These are phyloP conservation scores for Drosophila saltans DNA, from an alignment of 1,140 invertebrate genomes.

Conservation along the genomic window DNA sequence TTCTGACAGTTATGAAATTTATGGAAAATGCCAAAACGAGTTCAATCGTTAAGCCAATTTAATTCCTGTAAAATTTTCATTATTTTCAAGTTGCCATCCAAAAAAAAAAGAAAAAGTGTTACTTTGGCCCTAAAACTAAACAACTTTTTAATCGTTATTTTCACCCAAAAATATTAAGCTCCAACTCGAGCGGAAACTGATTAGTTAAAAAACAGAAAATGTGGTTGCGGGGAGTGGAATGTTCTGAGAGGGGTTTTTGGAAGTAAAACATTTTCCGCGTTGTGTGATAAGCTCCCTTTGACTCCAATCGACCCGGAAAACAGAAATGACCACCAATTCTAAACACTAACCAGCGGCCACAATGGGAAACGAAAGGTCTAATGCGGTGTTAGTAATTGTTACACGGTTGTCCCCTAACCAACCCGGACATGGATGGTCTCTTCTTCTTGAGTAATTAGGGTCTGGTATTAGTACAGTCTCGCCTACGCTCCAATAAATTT, in stretches of 20 bases:
- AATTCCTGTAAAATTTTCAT: background rate
- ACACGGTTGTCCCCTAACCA: conserved; percentile 39
- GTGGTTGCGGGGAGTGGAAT: too few relatives aligned
- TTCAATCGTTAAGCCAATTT: background rate
- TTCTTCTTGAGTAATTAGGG: conserved; percentile 73
- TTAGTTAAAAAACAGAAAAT: conserved; percentile 40
- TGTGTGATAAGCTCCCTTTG: conserved; percentile 37
- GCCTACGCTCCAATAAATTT: conserved; percentile 70
- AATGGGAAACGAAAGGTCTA: background rate
- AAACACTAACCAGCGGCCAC: conserved; percentile 2
- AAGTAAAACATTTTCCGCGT: conserved; percentile 68
- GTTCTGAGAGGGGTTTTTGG: too few relatives aligned
- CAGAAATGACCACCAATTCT: background rate
- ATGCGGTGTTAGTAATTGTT: conserved; percentile 63
- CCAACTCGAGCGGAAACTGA: conserved; percentile 56
- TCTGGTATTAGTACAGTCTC: conserved; percentile 70
- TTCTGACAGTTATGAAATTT: too few relatives aligned
- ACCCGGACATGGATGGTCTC: background rate
- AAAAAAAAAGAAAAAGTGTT: too few relatives aligned
- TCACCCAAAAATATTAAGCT: conserved; percentile 62
- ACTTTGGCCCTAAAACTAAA: too few relatives aligned
- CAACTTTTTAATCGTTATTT: conserved; percentile 38
- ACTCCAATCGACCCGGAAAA: conserved; percentile 7
- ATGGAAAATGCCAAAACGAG: too few relatives aligned
- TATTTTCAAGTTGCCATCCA: background rate